Evolutionary conservation across 2,888 invertebrate species (phyloP), one percentile per base, ranked within the genome.

Genomic region (Gonocerus acuteangulatus): DNA sequence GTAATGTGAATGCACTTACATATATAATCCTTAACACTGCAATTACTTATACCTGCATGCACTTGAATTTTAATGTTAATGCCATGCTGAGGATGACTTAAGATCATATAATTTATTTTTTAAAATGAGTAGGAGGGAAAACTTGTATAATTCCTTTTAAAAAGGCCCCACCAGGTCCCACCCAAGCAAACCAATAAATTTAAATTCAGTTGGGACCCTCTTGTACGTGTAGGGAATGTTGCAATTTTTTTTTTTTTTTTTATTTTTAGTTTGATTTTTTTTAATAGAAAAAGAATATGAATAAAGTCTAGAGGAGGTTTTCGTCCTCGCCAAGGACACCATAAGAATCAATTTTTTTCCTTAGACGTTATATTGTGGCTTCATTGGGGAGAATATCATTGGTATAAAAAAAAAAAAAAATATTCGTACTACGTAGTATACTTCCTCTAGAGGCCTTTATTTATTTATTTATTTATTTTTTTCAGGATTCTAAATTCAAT

Each of bases 101-200:
- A 39, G 39, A 15, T 11, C 7, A 11, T n/a, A n/a, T 39, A 39
- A 39, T 39, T 39, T 39, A 39, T 39, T 39, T 11, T 9, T 11
- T 3, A 39, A 39, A 13, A n/a, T 15, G 39, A 54, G 54, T 39
- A 42, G 54, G 39, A 22, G 54, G 19, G 19, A 39, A 39, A 32
- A 21, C 54, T 21, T 36, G 36, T 22, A 54, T 54, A 22, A 54
- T 54, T 39, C 54, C 36, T 36, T 36, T 54, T 54, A 54, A 47
- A 54, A 54, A 36, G 36, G 39, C 42, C 51, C 42, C n/a, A 51
- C 32, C 16, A 9, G 51, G 51, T 51, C 42, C 54, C 54, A 54
- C 54, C 54, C 54, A 54, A 15, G 54, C 54, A 23, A 36, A 54
- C 54, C 42, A 22, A 54, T 54, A 54, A 54, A 54, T 54, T 54